phyloP scores from a whole-genome alignment of 2,797 vertebrate species.

The Pseudochirops corinnae region DNA sequence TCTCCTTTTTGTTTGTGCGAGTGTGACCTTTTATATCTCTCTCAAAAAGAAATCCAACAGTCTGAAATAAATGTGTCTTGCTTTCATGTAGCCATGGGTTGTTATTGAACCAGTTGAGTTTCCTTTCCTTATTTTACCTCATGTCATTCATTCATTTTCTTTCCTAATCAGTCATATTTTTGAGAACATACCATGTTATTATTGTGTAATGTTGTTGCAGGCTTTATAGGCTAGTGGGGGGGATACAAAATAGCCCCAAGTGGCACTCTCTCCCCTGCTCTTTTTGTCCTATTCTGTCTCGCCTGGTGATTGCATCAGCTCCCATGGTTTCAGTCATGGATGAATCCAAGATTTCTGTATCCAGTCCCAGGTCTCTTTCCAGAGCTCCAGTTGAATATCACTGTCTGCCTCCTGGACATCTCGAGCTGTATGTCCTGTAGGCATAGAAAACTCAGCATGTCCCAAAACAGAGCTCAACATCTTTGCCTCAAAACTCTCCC shows the following conservation, averaged over 20 bases:
- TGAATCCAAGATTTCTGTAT: background rate
- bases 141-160: background rate
- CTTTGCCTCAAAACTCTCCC: background rate
- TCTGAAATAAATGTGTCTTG: constrained; percentile 20
- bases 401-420: background rate
- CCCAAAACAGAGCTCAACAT: background rate
- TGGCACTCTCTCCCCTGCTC: too few relatives aligned
- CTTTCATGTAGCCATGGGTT: background rate
- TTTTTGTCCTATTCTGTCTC: background rate
- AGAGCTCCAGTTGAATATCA: background rate
- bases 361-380: background rate
- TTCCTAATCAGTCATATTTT: background rate
- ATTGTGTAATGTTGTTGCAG: constrained; percentile 15
- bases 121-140: constrained; percentile 28
- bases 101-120: background rate
- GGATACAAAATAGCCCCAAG: background rate
- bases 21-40: background rate
- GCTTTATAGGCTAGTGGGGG: background rate
- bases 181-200: constrained; percentile 29
- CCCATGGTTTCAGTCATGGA: background rate
- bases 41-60: background rate
- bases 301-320: background rate
- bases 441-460: background rate
- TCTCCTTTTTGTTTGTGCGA: constrained; percentile 23
- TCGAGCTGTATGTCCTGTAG: background rate